phyloP scores from a whole-genome alignment of 1,140 invertebrate species.

The Brachionus angularis region DNA sequence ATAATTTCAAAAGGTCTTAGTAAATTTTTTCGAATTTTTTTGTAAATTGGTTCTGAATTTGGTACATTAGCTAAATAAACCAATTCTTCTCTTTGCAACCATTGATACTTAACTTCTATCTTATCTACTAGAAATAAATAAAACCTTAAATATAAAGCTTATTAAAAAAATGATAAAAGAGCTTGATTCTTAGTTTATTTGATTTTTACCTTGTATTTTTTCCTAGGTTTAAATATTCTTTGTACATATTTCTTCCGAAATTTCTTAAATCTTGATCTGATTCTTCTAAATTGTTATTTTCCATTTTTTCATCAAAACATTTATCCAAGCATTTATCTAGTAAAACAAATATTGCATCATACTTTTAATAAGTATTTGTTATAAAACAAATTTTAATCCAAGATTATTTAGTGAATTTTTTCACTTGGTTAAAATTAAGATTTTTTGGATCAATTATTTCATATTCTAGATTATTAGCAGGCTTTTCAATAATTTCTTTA shows the following conservation, averaged over 20 bases:
- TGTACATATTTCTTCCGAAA: slow-evolving; percentile 8
- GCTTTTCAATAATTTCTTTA: background rate
- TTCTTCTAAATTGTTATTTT: background rate
- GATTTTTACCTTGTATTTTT: background rate
- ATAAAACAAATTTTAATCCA: too few relatives aligned
- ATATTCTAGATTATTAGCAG: background rate
- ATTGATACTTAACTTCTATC: background rate
- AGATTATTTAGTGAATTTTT: too few relatives aligned
- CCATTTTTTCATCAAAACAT: background rate
- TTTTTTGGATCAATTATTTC: background rate
- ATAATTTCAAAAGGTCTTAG: too few relatives aligned
- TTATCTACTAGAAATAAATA: background rate
- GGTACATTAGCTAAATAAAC: too few relatives aligned
- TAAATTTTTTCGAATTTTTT: too few relatives aligned
- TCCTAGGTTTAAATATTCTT: slow-evolving; percentile 20
- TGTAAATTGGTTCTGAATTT: too few relatives aligned
- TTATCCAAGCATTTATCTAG: background rate
- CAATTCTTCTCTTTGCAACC: background rate
- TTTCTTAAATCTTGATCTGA: background rate
- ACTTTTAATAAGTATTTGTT: too few relatives aligned
- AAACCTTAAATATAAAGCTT: background rate
- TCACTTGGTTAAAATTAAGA: background rate
- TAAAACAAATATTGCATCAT: slow-evolving; percentile 3
- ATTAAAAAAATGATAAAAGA: too few relatives aligned
- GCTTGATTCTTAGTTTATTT: too few relatives aligned